Percentiles rank a stretch among this genome's conserved stretches.
Conservation (phyloP, 2,797 vertebrate genomes). For the Danio kyathit region DNA sequence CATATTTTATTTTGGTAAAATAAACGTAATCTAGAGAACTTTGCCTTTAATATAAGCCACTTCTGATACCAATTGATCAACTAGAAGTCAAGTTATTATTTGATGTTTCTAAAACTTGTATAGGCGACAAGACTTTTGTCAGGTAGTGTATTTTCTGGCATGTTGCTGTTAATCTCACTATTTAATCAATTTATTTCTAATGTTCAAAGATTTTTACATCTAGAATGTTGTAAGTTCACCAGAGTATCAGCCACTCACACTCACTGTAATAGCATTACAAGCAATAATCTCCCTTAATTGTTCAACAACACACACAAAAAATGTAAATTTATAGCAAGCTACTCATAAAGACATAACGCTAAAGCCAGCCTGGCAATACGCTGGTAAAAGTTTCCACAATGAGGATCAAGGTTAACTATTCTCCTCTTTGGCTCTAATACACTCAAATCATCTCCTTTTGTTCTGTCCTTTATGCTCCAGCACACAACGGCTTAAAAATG, state of each 20-base stretch:
- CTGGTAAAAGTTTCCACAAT: neutral
- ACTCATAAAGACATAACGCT: neutral
- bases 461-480: neutral
- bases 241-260: neutral
- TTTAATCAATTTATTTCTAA: neutral
- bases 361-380: neutral
- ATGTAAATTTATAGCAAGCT: neutral
- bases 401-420: neutral
- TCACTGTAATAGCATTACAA: neutral
- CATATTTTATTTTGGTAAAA: too few species aligned
- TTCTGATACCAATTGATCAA: too few species aligned
- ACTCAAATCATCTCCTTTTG: neutral
- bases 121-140: too few species aligned
- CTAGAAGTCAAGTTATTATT: too few species aligned
- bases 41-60: too few species aligned
- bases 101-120: too few species aligned
- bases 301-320: neutral
- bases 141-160: too few species aligned
- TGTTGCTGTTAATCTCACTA: too few species aligned
- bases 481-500: slow-evolving; percentile 23
- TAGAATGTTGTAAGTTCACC: neutral
- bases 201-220: neutral
- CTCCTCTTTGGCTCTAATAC: slow-evolving; percentile 19
- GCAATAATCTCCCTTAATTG: neutral
- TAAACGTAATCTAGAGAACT: too few species aligned